Evolutionary conservation across 2,113 vertebrate species (phyloP).

Genomic region (Pseudois nayaur): DNA sequence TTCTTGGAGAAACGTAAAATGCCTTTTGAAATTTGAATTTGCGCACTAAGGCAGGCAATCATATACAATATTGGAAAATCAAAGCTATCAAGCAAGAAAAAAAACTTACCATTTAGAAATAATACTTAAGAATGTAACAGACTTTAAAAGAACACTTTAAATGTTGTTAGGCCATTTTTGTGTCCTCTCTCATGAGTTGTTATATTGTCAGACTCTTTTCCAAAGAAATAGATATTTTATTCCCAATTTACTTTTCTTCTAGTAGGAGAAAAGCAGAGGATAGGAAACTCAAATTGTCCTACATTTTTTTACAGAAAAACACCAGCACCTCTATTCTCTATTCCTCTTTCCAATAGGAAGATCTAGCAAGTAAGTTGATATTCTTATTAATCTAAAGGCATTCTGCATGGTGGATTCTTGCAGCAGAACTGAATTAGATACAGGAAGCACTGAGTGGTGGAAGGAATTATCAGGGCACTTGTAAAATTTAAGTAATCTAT

Average conservation of each 20-base stretch:
- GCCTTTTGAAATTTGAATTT: conserved; percentile 61
- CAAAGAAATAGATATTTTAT: conserved; percentile 43
- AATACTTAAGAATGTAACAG: conserved; percentile 18
- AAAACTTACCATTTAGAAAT: conserved; percentile 49
- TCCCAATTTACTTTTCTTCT: neutral
- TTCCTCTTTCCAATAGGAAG: neutral
- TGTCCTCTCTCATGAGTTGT: conserved; percentile 10
- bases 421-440: neutral
- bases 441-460: neutral
- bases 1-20: conserved; percentile 51
- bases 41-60: conserved; percentile 36
- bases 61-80: conserved; percentile 59
- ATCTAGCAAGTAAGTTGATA: neutral
- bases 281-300: neutral
- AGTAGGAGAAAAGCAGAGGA: neutral
- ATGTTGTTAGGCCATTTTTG: conserved; percentile 46
- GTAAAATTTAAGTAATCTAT: neutral
- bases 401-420: neutral
- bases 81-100: conserved; percentile 55
- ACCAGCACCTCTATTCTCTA: neutral
- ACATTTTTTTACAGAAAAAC: conserved; percentile 24
- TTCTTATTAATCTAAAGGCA: neutral
- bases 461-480: neutral
- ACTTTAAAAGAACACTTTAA: conserved; percentile 53
- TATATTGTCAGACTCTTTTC: conserved; percentile 20